Evolutionary conservation across 2,888 invertebrate species (phyloP).

Genomic region (Patella depressa): DNA sequence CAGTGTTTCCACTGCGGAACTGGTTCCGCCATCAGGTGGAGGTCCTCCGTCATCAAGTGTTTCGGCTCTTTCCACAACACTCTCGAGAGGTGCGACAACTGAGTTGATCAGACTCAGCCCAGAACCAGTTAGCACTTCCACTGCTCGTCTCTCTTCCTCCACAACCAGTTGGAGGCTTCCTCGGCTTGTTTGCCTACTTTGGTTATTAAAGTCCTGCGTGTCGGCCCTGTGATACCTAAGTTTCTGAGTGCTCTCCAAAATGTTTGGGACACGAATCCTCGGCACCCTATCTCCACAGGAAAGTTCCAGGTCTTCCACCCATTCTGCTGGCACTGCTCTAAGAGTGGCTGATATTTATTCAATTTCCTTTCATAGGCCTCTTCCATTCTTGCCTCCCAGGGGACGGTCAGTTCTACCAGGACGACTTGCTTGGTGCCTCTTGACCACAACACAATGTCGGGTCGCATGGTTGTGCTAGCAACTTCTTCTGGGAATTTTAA

Average conservation of each 20-base stretch:
- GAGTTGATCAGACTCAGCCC: constrained; percentile 16
- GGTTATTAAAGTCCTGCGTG: neutral
- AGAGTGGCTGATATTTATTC: neutral
- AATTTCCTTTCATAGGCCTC: neutral
- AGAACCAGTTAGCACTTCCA: constrained; percentile 20
- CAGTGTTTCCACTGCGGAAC: no score
- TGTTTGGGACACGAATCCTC: constrained; percentile 9
- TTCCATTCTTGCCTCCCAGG: neutral
- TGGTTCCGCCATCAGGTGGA: no score
- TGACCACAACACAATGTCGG: neutral
- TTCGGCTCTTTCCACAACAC: no score
- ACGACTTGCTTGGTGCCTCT: neutral
- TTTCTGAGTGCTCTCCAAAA: constrained; percentile 13
- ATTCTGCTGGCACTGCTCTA: neutral
- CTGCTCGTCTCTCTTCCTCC: constrained; percentile 15
- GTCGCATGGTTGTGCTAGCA: constrained; percentile 3
- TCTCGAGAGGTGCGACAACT: no score
- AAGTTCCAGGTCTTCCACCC: constrained; percentile 15
- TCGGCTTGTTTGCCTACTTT: constrained; percentile 12
- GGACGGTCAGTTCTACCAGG: neutral
- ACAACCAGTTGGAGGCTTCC: constrained; percentile 16
- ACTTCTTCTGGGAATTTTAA: constrained; percentile 9
- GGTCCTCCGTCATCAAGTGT: no score
- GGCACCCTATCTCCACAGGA: constrained; percentile 19
- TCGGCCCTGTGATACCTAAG: neutral